phyloP scores from a whole-genome alignment of 2,797 vertebrate genomes.

The Trematomus bernacchii region DNA sequence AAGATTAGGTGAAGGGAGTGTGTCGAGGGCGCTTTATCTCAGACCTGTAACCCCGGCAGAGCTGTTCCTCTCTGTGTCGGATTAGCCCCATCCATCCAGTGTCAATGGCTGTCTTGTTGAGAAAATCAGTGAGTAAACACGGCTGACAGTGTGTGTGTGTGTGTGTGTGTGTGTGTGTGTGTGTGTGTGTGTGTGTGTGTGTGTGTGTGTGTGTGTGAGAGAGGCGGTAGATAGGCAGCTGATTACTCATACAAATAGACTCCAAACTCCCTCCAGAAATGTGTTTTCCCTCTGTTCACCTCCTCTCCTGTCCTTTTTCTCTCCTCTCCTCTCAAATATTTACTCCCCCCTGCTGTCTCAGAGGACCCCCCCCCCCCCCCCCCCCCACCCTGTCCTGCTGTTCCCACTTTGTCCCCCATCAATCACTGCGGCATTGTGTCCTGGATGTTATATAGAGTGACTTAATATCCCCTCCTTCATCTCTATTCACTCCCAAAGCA shows the following conservation, averaged over 20 bases:
- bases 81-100: slow-evolving; percentile 99
- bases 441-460: slow-evolving; percentile 98
- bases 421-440: slow-evolving; percentile 97
- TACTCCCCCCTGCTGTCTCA: slow-evolving; percentile 91
- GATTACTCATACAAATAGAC: slow-evolving; percentile 99
- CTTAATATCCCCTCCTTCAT: slow-evolving; percentile 99
- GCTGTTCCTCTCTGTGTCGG: slow-evolving; percentile 93
- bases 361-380: slow-evolving; percentile 86
- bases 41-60: slow-evolving; percentile 96
- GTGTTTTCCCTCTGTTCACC: slow-evolving; percentile 76
- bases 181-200: slow-evolving; percentile 10
- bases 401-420: slow-evolving; percentile 99
- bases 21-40: slow-evolving; percentile 91
- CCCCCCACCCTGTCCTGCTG: slow-evolving; percentile 91
- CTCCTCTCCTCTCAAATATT: slow-evolving; percentile 78
- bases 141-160: slow-evolving; percentile 91
- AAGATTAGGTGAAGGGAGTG: slow-evolving; percentile 98
- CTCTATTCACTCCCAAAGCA: slow-evolving; percentile 96
- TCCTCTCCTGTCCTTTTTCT: slow-evolving; percentile 39
- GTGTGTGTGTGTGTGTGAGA: slow-evolving; percentile 29
- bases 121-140: slow-evolving; percentile 99
- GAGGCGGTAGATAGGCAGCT: slow-evolving; percentile 83
- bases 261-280: slow-evolving; percentile 94
- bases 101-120: slow-evolving; percentile 99
- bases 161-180: slow-evolving; percentile 8